These are phyloP conservation scores for Typhlichthys eigenmanni DNA, from an alignment of 2,797 vertebrate genomes.

Conservation along the genomic window DNA sequence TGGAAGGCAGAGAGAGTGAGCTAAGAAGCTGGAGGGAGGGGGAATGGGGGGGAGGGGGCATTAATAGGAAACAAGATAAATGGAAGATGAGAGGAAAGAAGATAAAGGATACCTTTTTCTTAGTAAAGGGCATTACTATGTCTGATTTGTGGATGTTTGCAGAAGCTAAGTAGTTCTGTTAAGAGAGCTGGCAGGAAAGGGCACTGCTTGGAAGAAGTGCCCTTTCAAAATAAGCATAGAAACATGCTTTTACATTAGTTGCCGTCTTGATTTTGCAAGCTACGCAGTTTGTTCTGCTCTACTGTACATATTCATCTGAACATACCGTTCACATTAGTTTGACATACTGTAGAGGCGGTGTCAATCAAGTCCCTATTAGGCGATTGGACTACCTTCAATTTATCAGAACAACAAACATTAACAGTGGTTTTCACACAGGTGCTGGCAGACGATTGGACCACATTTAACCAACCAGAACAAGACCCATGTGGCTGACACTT, in stretches of 20 bases:
- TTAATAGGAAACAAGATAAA: slow-evolving; percentile 34
- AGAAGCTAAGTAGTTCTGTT: slow-evolving; percentile 1
- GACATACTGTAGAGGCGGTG: no score
- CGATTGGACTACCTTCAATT: no score
- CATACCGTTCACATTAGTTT: no score
- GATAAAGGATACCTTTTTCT: slow-evolving; percentile 3
- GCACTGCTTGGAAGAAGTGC: neutral
- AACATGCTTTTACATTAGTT: neutral
- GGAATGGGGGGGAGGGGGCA: slow-evolving; percentile 18
- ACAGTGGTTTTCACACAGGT: no score
- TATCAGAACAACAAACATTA: no score
- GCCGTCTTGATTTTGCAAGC: neutral
- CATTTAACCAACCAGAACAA: no score
- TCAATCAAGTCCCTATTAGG: no score
- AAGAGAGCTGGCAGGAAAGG: slow-evolving; percentile 3
- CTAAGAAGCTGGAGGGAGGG: slow-evolving; percentile 30
- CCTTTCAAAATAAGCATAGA: neutral
- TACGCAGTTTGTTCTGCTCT: no score
- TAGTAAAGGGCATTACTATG: slow-evolving; percentile 28
- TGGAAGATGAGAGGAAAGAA: slow-evolving; percentile 6
- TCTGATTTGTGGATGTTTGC: slow-evolving; percentile 22
- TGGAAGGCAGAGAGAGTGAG: slow-evolving; percentile 45
- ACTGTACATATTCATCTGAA: no score
- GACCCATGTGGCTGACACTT: no score
- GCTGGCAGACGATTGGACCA: no score